Conservation (phyloP, 2,888 invertebrate genomes). For the Caenorhabditis afra region DNA sequence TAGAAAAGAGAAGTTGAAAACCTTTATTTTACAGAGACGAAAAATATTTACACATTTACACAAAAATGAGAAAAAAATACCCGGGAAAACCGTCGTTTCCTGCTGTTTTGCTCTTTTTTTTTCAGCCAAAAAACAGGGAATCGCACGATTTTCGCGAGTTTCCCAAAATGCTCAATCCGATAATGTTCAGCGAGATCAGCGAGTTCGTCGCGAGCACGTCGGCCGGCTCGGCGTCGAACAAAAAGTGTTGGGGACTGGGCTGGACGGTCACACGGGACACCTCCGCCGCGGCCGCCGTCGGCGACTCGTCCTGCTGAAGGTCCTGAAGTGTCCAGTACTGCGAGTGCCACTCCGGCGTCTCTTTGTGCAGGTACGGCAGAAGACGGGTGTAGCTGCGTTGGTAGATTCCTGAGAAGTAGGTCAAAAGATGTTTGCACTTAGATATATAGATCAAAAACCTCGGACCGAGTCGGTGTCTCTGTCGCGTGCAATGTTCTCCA, state of each 20-base stretch:
- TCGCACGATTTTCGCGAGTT: conserved; percentile 44
- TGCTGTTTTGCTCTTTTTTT: neutral
- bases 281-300: too few relatives aligned
- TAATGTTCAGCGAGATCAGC: conserved; percentile 62
- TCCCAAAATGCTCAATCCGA: conserved; percentile 60
- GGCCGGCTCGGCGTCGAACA: conserved; percentile 37
- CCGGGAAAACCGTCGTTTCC: neutral
- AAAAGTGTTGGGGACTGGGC: conserved; percentile 54
- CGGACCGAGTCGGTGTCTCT: conserved; percentile 72
- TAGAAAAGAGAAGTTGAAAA: conserved; percentile 30
- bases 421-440: too few relatives aligned
- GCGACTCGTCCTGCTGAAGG: conserved; percentile 38
- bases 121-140: conserved; percentile 19
- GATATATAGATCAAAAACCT: too few relatives aligned
- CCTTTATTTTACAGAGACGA: conserved; percentile 9
- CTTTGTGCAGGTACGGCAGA: conserved; percentile 74
- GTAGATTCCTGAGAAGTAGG: conserved; percentile 72
- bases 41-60: conserved; percentile 18
- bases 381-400: conserved; percentile 77
- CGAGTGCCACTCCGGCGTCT: conserved; percentile 76
- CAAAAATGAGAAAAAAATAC: conserved; percentile 17
- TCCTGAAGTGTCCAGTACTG: conserved; percentile 76
- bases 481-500: conserved; percentile 75
- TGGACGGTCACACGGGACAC: neutral
- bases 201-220: conserved; percentile 47